Base-by-base conservation (phyloP, 2,797 vertebrate species). In the Strix occidentalis region DNA sequence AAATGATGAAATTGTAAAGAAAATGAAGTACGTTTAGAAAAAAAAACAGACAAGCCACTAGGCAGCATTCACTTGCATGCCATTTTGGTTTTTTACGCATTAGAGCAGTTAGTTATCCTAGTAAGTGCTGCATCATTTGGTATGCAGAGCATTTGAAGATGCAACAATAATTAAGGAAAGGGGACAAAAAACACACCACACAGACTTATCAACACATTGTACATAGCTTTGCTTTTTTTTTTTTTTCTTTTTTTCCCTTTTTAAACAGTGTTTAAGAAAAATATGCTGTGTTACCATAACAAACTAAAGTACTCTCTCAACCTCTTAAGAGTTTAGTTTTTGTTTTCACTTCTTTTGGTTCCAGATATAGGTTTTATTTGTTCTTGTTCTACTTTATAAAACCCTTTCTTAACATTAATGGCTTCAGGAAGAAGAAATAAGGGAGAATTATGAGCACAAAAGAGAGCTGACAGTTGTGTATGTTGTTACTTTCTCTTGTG, bases 241-340 rank as follows among this genome's bases (percentile, higher is more conserved):
- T 29, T 28, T 85, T 31, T 50, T 23, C 16, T 50, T 46, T 45
- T 58, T 43, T n/a, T 16, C 15, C 3, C 5, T 80, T 96, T 93
- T 93, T 77, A 83, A 89, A 96, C 31, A 90, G 91, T 82, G 96
- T 88, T 89, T 97, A 97, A 94, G 93, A 97, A 91, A 76, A 96
- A 95, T 94, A 95, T 83, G 78, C 83, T 94, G 91, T 94, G 86
- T 90, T 86, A 92, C 91, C 75, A 58, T 96, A 95, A 92, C 87
- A 94, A 95, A 97, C 77, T 94, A 97, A 96, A 96, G 92, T 95
- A 94, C 41, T 93, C 84, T 95, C 72, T 91, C 56, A 84, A 48
- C 33, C 35, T 93, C 64, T 93, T 46, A 41, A 31, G 37, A 69
- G 41, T 87, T 87, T 72, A 69, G 24, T 3, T 84, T 83, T 56